Percentiles rank a stretch among this genome's conserved stretches.
Conservation (phyloP, 2,797 vertebrate species). For the Chrysocyon brachyurus region DNA sequence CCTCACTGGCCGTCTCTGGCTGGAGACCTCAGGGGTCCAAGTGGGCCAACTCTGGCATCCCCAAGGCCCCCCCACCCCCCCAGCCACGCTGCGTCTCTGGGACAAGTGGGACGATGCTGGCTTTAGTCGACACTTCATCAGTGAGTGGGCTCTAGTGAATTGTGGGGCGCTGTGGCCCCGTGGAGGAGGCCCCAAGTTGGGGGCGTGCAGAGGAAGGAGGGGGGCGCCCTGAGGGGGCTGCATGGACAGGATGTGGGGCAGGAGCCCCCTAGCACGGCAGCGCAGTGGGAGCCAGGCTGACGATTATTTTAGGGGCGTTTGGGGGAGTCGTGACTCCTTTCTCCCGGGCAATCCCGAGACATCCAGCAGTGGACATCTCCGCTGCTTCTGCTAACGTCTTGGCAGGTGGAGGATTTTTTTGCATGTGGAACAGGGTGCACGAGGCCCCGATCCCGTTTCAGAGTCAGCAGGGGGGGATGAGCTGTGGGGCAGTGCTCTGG, state of each 20-base stretch:
- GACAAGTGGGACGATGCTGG: too few species aligned
- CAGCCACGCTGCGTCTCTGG: not conserved
- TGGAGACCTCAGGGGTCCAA: not conserved
- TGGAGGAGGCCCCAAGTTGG: not conserved
- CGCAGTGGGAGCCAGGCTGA: not conserved
- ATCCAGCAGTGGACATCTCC: accelerated
- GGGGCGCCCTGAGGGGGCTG: accelerated
- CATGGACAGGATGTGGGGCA: not conserved
- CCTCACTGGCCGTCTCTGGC: not conserved
- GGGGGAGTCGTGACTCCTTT: not conserved
- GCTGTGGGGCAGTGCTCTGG: too few species aligned
- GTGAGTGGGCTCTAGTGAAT: not conserved
- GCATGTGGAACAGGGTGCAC: accelerated
- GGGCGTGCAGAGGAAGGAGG: not conserved
- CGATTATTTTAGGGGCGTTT: accelerated
- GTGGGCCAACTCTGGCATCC: not conserved
- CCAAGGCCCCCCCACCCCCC: not conserved
- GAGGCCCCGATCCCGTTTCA: not conserved
- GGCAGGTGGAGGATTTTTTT: not conserved
- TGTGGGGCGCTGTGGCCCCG: accelerated
- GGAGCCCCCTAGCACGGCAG: not conserved
- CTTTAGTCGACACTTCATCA: not conserved
- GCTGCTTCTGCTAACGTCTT: not conserved
- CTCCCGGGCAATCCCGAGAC: not conserved
- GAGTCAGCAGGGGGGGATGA: accelerated